Evolutionary conservation across 2,113 vertebrate genomes (phyloP).

Genomic region (Thermophis baileyi): DNA sequence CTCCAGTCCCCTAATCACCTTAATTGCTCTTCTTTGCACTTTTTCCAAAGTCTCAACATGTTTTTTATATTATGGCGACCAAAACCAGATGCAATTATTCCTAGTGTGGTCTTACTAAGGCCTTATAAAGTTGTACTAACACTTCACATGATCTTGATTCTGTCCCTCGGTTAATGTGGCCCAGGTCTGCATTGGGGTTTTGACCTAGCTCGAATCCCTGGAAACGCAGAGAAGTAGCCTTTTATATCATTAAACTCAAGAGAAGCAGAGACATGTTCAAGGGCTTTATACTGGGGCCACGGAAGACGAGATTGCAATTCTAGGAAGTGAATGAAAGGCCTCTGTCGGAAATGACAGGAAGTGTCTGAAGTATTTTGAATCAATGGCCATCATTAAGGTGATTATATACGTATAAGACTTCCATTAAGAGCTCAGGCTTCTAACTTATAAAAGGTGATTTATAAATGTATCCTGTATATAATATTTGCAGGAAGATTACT

Average conservation of each 20-base stretch:
- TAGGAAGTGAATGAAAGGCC: background rate
- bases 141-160: no score
- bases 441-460: background rate
- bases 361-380: background rate
- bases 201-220: background rate
- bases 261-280: background rate
- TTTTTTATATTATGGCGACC: no score
- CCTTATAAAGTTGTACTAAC: no score
- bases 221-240: background rate
- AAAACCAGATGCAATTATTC: no score
- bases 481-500: background rate
- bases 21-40: no score
- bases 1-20: no score
- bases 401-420: slow-evolving; percentile 15
- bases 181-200: background rate
- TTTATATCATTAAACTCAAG: background rate
- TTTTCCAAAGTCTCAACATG: no score
- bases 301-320: background rate
- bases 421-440: slow-evolving; percentile 11
- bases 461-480: background rate
- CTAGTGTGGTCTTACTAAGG: no score
- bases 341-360: background rate
- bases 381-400: slow-evolving; percentile 17
- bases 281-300: background rate
- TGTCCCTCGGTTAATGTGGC: no score